Conservation (phyloP, 2,113 vertebrate species). For the Orycteropus afer region DNA sequence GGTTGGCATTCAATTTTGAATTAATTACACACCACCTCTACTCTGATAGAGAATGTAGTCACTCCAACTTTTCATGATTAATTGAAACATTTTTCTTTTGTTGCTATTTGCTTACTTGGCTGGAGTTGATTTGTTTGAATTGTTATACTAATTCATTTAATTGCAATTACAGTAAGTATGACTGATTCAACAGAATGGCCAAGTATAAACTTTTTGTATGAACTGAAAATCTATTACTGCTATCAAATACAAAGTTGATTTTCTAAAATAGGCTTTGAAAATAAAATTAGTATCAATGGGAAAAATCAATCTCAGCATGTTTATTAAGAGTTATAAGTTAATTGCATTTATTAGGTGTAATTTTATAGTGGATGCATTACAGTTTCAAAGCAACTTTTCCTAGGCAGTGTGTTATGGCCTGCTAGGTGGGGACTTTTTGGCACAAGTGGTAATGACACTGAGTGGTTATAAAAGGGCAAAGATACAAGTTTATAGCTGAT, state of each 20-base stretch:
- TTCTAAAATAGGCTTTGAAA: slow-evolving; percentile 54
- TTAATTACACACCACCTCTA: background rate
- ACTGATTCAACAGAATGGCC: slow-evolving; percentile 32
- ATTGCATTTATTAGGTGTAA: slow-evolving; percentile 35
- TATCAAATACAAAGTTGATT: slow-evolving; percentile 45
- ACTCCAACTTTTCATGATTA: slow-evolving; percentile 10
- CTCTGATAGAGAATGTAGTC: background rate
- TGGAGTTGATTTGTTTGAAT: slow-evolving; percentile 52
- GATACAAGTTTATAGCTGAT: background rate
- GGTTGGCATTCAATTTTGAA: slow-evolving; percentile 43
- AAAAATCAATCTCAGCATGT: slow-evolving; percentile 43
- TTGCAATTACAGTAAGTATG: slow-evolving; percentile 44
- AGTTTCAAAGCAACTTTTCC: background rate
- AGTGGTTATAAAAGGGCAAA: background rate
- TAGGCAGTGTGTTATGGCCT: background rate
- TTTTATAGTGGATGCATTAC: background rate
- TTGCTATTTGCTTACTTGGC: slow-evolving; percentile 37
- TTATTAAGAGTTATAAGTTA: slow-evolving; percentile 35
- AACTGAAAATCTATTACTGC: slow-evolving; percentile 46
- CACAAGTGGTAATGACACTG: background rate
- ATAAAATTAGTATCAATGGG: slow-evolving; percentile 37
- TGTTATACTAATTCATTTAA: slow-evolving; percentile 37
- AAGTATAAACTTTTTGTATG: background rate
- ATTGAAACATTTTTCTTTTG: slow-evolving; percentile 44
- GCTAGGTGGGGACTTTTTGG: background rate